These are phyloP conservation scores for Crenuchus spilurus DNA, from an alignment of 2,797 vertebrate genomes.

Conservation along the genomic window DNA sequence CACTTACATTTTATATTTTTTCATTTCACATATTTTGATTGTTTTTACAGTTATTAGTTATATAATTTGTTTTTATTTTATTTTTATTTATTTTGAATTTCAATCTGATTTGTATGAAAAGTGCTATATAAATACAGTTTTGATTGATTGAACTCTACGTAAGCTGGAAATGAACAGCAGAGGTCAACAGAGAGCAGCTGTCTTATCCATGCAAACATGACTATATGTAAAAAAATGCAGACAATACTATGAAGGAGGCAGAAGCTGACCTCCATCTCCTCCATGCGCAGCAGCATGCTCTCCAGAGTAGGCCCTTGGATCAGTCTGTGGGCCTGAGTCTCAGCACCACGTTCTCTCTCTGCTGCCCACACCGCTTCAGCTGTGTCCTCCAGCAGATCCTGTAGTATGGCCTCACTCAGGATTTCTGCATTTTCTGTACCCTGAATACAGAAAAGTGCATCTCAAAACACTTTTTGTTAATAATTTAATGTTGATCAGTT, in stretches of 20 bases:
- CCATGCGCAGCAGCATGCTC: slow-evolving; percentile 90
- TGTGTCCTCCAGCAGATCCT: slow-evolving; percentile 75
- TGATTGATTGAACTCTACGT: no score
- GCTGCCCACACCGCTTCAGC: slow-evolving; percentile 60
- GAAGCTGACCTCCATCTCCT: slow-evolving; percentile 92
- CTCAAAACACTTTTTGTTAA: no score
- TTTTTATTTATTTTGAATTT: no score
- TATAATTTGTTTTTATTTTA: no score
- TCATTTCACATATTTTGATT: no score
- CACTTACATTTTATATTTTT: no score
- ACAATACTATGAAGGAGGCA: background rate
- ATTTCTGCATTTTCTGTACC: slow-evolving; percentile 63
- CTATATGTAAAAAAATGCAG: background rate
- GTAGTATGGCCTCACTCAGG: slow-evolving; percentile 68
- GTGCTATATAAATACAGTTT: no score
- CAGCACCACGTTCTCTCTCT: slow-evolving; percentile 61
- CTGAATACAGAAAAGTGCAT: slow-evolving; percentile 62
- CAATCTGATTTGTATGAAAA: no score
- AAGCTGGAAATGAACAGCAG: no score
- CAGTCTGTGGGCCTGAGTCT: slow-evolving; percentile 49
- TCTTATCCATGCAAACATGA: background rate
- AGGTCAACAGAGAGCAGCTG: no score
- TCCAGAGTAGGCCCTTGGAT: slow-evolving; percentile 77
- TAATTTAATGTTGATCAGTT: no score
- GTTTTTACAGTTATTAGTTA: no score